Evolutionary conservation across 2,888 invertebrate genomes (phyloP), one percentile per base, ranked within the genome.

Genomic region (Bembecia ichneumoniformis): DNA sequence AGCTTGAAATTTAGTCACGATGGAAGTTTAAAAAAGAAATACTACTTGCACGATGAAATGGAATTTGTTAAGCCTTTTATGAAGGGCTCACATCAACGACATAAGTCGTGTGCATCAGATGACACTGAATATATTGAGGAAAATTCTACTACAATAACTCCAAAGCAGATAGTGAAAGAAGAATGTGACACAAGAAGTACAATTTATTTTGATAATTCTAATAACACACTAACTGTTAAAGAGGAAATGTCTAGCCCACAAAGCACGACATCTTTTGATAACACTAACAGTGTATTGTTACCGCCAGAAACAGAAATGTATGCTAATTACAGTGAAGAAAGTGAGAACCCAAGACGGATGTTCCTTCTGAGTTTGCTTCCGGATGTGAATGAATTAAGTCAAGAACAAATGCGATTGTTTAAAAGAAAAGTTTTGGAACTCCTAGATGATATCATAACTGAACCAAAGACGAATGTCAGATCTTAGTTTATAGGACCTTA

Each of bases 21-120:
- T 47, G 69, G 71, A 15, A 58, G 66, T 11, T 47, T 55, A 1
- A 72, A 68, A 49, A 70, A 68, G 51, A 71, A 62, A 49, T 72
- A 72, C 55, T 72, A 73, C 53, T 58, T 73, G 47, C 66, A 70
- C 43, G 68, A 64, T 40, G 68, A 71, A 48, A 68, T 72, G 67
- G 67, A 67, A 52, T 73, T 73, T 51, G 58, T 73, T 14, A 50
- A 69, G 28, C 73, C 73, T 2, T 72, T 60, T 28, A 64, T 71
- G 35, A 70, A 67, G 53, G 47, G 13, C 14, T 14, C 13, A 14
- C 40, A n/a, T n/a, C 14, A 14, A 2, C 11, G 5, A 3, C n/a
- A 40, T 40, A 40, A 40, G 11, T 13, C 13, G 14, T 13, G 40
- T 13, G 40, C n/a, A n/a, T 13, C 40, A 40, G 2, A 10, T 13